phyloP scores from a whole-genome alignment of 2,888 invertebrate species.

The Phoronis australis region DNA sequence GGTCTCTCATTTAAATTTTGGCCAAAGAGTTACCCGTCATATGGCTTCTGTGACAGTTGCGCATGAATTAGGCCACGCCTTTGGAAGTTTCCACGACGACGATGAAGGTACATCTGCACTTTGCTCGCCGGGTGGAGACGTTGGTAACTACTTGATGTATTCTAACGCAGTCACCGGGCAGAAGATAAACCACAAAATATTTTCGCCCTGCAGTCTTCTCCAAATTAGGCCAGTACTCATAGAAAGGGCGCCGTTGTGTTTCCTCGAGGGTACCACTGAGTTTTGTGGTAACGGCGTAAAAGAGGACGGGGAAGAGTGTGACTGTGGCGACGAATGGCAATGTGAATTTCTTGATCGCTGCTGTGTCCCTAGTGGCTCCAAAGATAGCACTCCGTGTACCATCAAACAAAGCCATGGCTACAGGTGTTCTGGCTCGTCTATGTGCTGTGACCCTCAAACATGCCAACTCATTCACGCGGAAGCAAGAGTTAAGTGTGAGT shows the following conservation, averaged over 20 bases:
- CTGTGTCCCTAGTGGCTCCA: conserved; percentile 29
- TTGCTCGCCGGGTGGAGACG: conserved; percentile 21
- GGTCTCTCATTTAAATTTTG: conserved; percentile 22
- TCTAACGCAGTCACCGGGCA: conserved; percentile 23
- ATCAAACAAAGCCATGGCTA: conserved; percentile 20
- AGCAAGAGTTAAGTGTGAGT: conserved; percentile 16
- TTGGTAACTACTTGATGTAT: conserved; percentile 37
- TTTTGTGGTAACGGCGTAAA: conserved; percentile 33
- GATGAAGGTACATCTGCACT: not conserved
- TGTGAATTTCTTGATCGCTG: conserved; percentile 24
- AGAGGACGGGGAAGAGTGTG: conserved; percentile 35
- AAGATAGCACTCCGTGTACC: conserved; percentile 26
- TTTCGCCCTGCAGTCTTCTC: conserved; percentile 33
- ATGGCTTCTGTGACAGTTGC: conserved; percentile 22
- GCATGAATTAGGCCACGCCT: conserved; percentile 42
- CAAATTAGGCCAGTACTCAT: conserved; percentile 31
- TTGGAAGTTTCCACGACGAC: conserved; percentile 37
- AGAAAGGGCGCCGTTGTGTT: conserved; percentile 30
- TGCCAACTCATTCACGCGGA: conserved; percentile 15
- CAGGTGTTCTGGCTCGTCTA: conserved; percentile 22
- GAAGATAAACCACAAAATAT: conserved; percentile 30
- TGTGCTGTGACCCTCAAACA: conserved; percentile 22
- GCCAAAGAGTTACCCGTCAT: conserved; percentile 20
- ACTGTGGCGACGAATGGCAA: conserved; percentile 25
- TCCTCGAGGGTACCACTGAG: conserved; percentile 12